Evolutionary conservation across 2,888 invertebrate genomes (phyloP).

Genomic region (Leucophenga montana): DNA sequence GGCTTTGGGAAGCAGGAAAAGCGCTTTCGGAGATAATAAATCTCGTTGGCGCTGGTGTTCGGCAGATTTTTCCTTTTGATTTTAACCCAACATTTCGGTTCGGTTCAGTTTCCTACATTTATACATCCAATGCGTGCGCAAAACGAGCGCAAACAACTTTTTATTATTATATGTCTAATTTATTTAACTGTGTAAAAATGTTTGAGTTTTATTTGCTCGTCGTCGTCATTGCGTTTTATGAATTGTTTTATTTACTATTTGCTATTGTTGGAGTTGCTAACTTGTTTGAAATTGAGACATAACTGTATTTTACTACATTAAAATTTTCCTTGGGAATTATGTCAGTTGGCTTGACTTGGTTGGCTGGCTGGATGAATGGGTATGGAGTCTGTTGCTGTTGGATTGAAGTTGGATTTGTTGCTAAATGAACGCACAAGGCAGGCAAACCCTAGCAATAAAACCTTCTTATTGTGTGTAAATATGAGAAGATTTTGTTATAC

Average conservation of each 20-base stretch:
- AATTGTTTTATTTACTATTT: conserved; percentile 38
- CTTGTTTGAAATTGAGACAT: conserved; percentile 61
- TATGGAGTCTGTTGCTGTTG: neutral
- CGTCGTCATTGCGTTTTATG: conserved; percentile 25
- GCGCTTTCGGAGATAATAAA: conserved; percentile 31
- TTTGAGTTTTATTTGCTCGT: too few relatives aligned
- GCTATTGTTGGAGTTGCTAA: conserved; percentile 37
- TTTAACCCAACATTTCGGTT: conserved; percentile 7
- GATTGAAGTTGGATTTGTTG: neutral
- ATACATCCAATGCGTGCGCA: conserved; percentile 16
- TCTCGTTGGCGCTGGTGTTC: conserved; percentile 11
- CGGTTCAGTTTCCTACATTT: conserved; percentile 41
- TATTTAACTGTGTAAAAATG: conserved; percentile 35
- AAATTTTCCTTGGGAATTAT: conserved; percentile 62
- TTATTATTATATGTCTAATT: conserved; percentile 30
- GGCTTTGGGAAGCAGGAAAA: conserved; percentile 53
- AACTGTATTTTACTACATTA: conserved; percentile 55
- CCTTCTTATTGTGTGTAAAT: neutral
- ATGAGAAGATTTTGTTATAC: neutral
- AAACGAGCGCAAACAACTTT: conserved; percentile 25
- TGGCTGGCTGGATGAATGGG: neutral
- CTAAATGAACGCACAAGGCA: neutral
- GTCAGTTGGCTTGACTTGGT: conserved; percentile 47
- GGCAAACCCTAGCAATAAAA: neutral
- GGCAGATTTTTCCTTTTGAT: conserved; percentile 14